Evolutionary conservation across 2,797 vertebrate genomes (phyloP).

Genomic region (Tragelaphus eurycerus): DNA sequence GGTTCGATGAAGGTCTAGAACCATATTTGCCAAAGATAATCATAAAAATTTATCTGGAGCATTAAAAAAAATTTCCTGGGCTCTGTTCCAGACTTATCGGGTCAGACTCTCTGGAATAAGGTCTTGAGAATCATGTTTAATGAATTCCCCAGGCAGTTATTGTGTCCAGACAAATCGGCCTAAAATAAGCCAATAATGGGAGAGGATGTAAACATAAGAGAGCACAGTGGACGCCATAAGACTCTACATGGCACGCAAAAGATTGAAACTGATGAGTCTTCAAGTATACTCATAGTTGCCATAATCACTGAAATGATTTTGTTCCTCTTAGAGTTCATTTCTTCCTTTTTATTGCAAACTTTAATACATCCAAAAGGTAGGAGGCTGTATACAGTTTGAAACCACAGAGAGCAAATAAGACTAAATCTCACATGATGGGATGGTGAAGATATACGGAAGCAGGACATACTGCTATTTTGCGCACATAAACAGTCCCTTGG

Average conservation of each 20-base stretch:
- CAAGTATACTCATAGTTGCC: neutral
- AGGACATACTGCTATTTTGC: neutral
- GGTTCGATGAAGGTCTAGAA: constrained; percentile 11
- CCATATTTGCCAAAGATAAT: constrained; percentile 2
- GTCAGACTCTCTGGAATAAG: constrained; percentile 13
- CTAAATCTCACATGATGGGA: neutral
- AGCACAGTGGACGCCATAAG: neutral
- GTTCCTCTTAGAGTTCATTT: neutral
- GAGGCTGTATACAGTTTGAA: neutral
- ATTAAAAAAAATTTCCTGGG: neutral
- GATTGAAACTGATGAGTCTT: neutral
- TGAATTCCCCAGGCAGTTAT: constrained; percentile 3
- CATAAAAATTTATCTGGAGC: neutral
- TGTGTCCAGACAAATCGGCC: neutral
- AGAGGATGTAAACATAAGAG: neutral
- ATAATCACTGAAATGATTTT: neutral
- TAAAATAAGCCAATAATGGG: constrained; percentile 17
- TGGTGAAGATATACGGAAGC: neutral
- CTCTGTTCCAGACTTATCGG: neutral
- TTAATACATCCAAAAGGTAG: neutral
- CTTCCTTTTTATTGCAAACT: constrained; percentile 11
- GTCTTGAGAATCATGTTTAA: constrained; percentile 46
- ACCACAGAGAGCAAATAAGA: neutral
- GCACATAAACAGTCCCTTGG: neutral
- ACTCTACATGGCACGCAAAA: neutral